Percentiles rank a stretch among this genome's conserved stretches.
Evolutionary conservation across 2,113 vertebrate genomes (phyloP).

Genomic region (Nettapus auritus): DNA sequence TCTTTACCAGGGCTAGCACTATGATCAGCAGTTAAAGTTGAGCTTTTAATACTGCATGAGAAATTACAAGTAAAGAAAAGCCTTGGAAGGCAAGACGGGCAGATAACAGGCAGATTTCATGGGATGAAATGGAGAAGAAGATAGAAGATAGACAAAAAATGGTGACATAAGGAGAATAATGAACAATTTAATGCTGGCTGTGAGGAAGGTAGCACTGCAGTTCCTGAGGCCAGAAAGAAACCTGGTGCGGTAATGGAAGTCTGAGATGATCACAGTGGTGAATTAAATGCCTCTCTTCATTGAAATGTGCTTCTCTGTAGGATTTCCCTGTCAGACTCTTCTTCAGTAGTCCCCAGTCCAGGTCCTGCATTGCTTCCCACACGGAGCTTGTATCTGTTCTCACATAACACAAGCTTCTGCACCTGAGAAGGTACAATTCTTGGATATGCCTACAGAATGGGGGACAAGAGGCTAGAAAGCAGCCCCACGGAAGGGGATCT

Average conservation of each 20-base stretch:
- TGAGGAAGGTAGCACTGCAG: not conserved
- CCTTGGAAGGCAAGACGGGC: not conserved
- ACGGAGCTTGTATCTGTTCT: not conserved
- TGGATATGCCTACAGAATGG: not conserved
- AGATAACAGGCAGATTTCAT: not conserved
- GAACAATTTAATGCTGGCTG: not conserved
- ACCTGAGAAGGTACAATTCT: not conserved
- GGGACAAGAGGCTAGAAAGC: not conserved
- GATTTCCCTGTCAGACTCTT: not conserved
- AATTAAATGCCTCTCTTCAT: not conserved
- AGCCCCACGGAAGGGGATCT: not conserved
- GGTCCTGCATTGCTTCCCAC: not conserved
- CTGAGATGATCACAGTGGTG: not conserved
- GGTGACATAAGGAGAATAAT: not conserved
- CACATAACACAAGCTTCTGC: not conserved
- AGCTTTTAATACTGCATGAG: not conserved
- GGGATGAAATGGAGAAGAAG: not conserved
- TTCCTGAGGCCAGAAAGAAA: not conserved
- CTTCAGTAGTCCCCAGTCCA: not conserved
- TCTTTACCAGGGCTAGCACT: not conserved
- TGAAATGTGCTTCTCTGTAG: not conserved
- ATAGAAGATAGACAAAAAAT: not conserved
- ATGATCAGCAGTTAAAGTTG: not conserved
- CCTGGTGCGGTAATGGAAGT: not conserved
- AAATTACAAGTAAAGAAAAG: not conserved